phyloP scores from a whole-genome alignment of 2,888 invertebrate species.

The Morpho deidamia region DNA sequence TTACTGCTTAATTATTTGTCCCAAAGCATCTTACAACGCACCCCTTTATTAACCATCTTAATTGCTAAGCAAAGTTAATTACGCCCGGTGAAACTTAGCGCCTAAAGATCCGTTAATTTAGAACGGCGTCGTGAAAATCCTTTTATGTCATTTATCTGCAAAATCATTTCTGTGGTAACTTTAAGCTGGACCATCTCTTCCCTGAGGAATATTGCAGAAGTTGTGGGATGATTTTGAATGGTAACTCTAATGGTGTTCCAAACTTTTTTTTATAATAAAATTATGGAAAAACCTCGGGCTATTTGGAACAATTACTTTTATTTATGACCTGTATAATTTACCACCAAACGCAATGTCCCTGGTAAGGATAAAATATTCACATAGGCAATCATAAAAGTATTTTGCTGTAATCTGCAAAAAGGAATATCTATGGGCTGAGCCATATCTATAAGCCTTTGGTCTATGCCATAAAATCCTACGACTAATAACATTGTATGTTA shows the following conservation, averaged over 20 bases:
- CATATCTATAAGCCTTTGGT: too few species aligned
- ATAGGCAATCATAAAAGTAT: too few species aligned
- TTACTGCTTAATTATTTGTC: conserved; percentile 48
- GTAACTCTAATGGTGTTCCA: conserved; percentile 48
- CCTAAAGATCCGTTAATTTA: conserved; percentile 69
- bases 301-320: conserved; percentile 67
- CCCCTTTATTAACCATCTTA: conserved; percentile 75
- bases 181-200: conserved; percentile 21
- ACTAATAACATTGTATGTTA: too few species aligned
- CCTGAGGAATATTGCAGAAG: conserved; percentile 48
- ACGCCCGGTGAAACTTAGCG: conserved; percentile 67
- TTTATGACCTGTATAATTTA: conserved; percentile 69
- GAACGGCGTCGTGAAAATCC: conserved; percentile 52
- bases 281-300: conserved; percentile 62
- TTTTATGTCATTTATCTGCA: conserved; percentile 46
- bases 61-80: conserved; percentile 74
- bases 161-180: conserved; percentile 33
- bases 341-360: conserved; percentile 54
- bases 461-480: too few species aligned
- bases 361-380: conserved; percentile 49
- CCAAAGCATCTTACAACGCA: conserved; percentile 69
- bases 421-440: too few species aligned
- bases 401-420: too few species aligned
- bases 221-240: conserved; percentile 49
- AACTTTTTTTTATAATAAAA: conserved; percentile 66